Conservation (phyloP, 2,113 vertebrate genomes). For the Hystrix cristata region DNA sequence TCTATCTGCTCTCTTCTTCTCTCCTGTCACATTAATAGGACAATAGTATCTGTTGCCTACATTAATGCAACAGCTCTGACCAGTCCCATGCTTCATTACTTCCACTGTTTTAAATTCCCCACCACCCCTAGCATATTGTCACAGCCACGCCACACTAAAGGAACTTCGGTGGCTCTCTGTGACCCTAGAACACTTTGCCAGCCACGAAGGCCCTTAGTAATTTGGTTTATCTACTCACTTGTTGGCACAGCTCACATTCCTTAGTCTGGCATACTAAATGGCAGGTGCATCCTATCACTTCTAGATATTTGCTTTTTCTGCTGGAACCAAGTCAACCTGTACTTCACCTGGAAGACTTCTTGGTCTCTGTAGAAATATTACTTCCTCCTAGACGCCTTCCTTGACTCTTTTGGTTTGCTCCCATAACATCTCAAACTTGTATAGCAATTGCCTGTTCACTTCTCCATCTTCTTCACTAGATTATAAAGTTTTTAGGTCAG, state of each 20-base stretch:
- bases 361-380: not conserved
- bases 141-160: not conserved
- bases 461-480: conserved; percentile 3
- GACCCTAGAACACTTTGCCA: not conserved
- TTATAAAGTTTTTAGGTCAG: not conserved
- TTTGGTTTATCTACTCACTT: not conserved
- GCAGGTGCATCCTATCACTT: not conserved
- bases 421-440: not conserved
- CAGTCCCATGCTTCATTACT: not conserved
- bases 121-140: not conserved
- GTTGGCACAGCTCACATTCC: not conserved
- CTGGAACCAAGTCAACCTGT: not conserved
- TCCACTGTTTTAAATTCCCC: not conserved
- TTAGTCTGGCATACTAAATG: not conserved
- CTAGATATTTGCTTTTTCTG: not conserved
- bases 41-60: not conserved
- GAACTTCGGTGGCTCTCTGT: not conserved
- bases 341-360: not conserved
- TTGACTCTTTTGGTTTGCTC: conserved; percentile 3
- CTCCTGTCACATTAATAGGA: not conserved
- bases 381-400: not conserved
- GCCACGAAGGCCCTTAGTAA: not conserved
- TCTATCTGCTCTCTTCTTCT: not conserved
- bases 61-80: not conserved
- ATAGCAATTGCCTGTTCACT: not conserved